These are phyloP conservation scores for Monodelphis domestica DNA, from an alignment of 2,797 vertebrate species.

Conservation along the genomic window DNA sequence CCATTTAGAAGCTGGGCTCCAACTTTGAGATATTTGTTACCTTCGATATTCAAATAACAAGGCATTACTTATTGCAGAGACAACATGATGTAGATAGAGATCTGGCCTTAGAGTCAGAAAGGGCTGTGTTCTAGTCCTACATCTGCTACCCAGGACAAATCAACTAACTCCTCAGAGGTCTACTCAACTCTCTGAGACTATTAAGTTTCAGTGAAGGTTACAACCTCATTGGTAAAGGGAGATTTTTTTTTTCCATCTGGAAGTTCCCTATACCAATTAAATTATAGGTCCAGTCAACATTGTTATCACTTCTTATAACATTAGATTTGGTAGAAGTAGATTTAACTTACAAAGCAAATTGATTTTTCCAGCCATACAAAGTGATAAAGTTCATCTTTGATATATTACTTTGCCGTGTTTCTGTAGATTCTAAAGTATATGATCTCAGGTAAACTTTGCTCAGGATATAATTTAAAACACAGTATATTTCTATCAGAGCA, in stretches of 20 bases:
- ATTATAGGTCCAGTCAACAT: not conserved
- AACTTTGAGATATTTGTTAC: slow-evolving; percentile 55
- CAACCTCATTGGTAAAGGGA: not conserved
- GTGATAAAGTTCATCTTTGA: slow-evolving; percentile 78
- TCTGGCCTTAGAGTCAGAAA: not conserved
- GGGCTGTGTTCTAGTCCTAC: not conserved
- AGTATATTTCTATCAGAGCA: slow-evolving; percentile 82
- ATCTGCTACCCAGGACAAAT: not conserved
- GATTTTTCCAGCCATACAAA: slow-evolving; percentile 78
- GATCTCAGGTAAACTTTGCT: slow-evolving; percentile 79
- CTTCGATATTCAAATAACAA: slow-evolving; percentile 53
- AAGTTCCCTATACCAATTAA: not conserved
- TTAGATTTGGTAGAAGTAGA: slow-evolving; percentile 45
- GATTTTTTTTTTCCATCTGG: not conserved
- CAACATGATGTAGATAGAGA: not conserved
- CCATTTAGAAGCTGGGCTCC: slow-evolving; percentile 63
- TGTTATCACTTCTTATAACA: not conserved
- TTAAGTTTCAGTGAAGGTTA: not conserved
- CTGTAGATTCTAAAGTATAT: slow-evolving; percentile 81
- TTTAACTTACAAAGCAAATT: slow-evolving; percentile 67
- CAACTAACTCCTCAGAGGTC: not conserved
- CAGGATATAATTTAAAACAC: slow-evolving; percentile 80
- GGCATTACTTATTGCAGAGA: slow-evolving; percentile 57
- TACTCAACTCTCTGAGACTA: not conserved
- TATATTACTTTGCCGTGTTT: slow-evolving; percentile 63